Base-by-base conservation (phyloP, 2,888 invertebrate species). In the Ecdyonurus torrentis region DNA sequence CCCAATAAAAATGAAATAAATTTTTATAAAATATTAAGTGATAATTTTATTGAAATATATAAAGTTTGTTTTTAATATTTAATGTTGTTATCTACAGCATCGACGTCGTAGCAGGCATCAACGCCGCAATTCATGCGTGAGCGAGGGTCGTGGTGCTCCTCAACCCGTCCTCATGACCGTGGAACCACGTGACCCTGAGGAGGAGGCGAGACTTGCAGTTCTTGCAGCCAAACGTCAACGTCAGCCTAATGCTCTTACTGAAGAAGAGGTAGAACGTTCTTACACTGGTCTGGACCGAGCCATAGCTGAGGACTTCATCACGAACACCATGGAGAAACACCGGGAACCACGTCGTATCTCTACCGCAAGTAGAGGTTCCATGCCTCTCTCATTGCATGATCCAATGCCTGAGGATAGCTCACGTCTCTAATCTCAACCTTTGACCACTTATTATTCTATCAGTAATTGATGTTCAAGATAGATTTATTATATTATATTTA, bases 261-360 rank as follows among this genome's bases (percentile, higher is more conserved):
- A 55, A 7, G 55, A 55, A n/a, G 55, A 55, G 55, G 7, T 55
- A n/a, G 55, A 55, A n/a, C 55, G 22, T 7, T 55, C 55, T 5
- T 55, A 55, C 55, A 55, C 55, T 7, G 55, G 55, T 22, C 55
- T 55, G 19, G 55, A 55, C 55, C 55, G 55, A 22, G 55, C 22
- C 55, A 55, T 55, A 5, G 55, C 55, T 20, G 55, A 55, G 55
- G 55, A 55, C 55, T 55, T 55, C 20, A 55, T 55, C n/a, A 20
- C 55, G 5, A n/a, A 55, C 20, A 55, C 55, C n/a, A 55, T 55
- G 19, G 55, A 55, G 22, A 55, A 22, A 20, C 55, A 55, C 55
- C 55, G n/a, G 7, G 37, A n/a, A n/a, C n/a, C n/a, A n/a, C n/a
- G 37, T 10, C 37, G 37, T 37, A 37, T 15, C 37, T 37, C 37